Evolutionary conservation across 2,113 vertebrate genomes (phyloP), one percentile per base, ranked within the genome.

Genomic region (Spizaetus ornatus): DNA sequence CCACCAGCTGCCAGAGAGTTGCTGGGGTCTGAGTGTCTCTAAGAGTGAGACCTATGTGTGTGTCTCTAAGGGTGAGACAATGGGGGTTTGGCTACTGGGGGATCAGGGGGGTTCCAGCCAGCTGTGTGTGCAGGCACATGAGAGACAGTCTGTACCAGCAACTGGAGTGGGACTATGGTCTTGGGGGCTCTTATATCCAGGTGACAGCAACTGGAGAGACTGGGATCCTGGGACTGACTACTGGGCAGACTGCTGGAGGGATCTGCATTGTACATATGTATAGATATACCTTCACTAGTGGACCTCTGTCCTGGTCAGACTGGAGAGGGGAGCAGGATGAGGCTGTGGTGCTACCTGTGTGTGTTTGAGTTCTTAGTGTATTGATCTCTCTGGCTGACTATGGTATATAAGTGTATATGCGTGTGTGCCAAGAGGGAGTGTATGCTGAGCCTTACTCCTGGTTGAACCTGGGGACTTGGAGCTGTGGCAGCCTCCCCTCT

Each of bases 111-210:
- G 4, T 45, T 40, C 22, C 19, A 40, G 34, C 12, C 32, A 38
- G 38, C 40, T 48, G 6, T 48, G 34, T 20, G 18, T 22, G 8
- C 0, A 0, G 65, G 7, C 21, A 7, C 26, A 4, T 32, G 40
- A 36, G 55, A 70, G 65, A 18, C 8, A 16, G 26, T 52, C 36
- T 61, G 26, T 34, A 62, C 32, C 22, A 72, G 45, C 25, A 71
- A 21, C n/a, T 42, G 14, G 13, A 72, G n/a, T 4, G 3, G 43
- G 16, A 31, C 48, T 56, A 1, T 21, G 14, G 14, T 22, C 36
- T 50, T 72, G 12, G 23, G 27, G 32, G 16, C 40, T 16, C 13
- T 40, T 63, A 16, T 22, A 22, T 40, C 19, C 40, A 29, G 29
- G 32, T 71, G 47, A 29, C 29, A 62, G 55, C 45, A 70, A 22